Conservation (phyloP, 2,888 invertebrate species). For the Stenotaenia linearis region DNA sequence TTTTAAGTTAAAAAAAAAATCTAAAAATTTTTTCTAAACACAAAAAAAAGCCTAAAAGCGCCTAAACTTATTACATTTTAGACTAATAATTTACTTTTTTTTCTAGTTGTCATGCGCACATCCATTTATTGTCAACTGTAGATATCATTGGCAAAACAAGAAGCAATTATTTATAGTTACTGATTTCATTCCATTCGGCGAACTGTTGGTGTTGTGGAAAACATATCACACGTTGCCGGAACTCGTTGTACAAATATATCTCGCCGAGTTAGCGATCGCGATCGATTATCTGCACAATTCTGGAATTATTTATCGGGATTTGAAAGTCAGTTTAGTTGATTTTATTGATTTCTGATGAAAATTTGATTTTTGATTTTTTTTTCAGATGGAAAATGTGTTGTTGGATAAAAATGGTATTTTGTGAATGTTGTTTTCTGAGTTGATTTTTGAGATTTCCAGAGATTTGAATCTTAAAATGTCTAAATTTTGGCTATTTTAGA, state of each 20-base stretch:
- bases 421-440: too few species aligned
- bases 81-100: conserved; percentile 14
- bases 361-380: background rate
- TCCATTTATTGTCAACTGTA: conserved; percentile 73
- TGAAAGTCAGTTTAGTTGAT: conserved; percentile 59
- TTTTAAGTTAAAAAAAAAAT: too few species aligned
- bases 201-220: conserved; percentile 68
- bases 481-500: too few species aligned
- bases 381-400: conserved; percentile 76
- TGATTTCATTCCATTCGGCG: conserved; percentile 78
- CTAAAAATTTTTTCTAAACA: too few species aligned
- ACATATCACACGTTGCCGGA: conserved; percentile 68
- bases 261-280: conserved; percentile 80
- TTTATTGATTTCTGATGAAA: background rate
- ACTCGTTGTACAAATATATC: conserved; percentile 70
- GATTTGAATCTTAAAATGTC: too few species aligned
- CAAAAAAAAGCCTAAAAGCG: too few species aligned
- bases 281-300: conserved; percentile 84
- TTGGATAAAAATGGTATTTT: conserved; percentile 66
- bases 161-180: conserved; percentile 78
- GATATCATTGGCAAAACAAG: conserved; percentile 78
- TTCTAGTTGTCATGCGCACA: conserved; percentile 44
- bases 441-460: too few species aligned
- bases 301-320: conserved; percentile 81
- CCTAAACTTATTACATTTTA: too few species aligned